These are phyloP conservation scores for Lophura nycthemera DNA, from an alignment of 2,113 vertebrate species.

Conservation along the genomic window DNA sequence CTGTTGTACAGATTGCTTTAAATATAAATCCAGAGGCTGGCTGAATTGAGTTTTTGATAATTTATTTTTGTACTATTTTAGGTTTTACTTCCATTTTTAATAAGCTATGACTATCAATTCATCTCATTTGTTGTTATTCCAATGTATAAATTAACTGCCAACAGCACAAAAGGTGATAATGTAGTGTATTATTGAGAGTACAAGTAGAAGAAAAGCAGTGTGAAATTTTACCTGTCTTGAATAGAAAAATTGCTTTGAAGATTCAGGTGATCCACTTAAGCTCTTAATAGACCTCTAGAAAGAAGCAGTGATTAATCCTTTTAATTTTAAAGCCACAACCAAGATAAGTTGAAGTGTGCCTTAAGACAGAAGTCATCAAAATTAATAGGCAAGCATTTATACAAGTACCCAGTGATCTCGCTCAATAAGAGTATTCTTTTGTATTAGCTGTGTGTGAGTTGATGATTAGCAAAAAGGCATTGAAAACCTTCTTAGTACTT, in stretches of 20 bases:
- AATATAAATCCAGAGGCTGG: neutral
- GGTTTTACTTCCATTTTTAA: neutral
- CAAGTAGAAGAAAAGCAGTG: neutral
- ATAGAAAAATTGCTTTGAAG: neutral
- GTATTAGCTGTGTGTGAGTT: conserved; percentile 36
- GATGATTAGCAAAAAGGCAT: conserved; percentile 52
- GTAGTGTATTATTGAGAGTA: neutral
- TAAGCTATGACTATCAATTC: neutral
- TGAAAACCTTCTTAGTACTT: conserved; percentile 29
- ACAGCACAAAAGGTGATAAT: neutral
- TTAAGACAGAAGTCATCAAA: neutral
- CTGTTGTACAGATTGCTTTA: neutral
- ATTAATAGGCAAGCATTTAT: neutral
- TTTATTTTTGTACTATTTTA: neutral
- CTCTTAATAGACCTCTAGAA: neutral
- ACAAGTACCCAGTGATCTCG: neutral
- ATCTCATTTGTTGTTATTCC: neutral
- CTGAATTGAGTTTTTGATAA: neutral
- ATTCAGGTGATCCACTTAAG: neutral
- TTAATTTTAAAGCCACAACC: neutral
- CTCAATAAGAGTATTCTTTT: neutral
- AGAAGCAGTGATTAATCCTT: neutral
- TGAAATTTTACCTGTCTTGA: neutral
- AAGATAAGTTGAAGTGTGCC: neutral
- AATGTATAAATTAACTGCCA: neutral